Evolutionary conservation across 2,888 invertebrate species (phyloP), one percentile per base, ranked within the genome.

Genomic region (Eustalomyia histrio): DNA sequence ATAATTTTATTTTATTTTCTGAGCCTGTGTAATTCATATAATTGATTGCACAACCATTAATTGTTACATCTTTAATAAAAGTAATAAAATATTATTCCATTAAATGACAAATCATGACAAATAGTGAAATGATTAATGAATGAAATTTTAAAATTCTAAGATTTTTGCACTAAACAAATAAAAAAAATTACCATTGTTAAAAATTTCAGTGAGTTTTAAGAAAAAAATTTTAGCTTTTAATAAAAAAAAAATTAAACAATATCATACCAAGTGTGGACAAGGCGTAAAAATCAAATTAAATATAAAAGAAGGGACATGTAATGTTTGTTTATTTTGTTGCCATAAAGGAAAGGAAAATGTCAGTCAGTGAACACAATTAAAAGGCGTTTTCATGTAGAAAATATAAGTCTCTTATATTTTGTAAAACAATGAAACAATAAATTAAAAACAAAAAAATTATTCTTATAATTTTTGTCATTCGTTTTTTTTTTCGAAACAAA

Each of bases 361-460:
- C 14, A 78, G 8, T 39, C 14, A 78, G 58, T 81, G 64, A 80
- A 63, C 29, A 82, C 81, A 83, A 82, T 83, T 67, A 82, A 83
- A 83, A 81, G 83, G 83, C 83, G 83, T 84, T 83, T 80, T 79
- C 78, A 76, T 84, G 80, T 83, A 78, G 60, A 76, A 71, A 79
- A 60, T 74, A 65, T 81, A 69, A 76, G 75, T 71, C 57, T 43
- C n/a, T 18, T 29, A 29, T 29, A 33, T 55, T 24, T 29, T 16
- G 14, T 8, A 35, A 58, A 79, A 76, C 74, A 80, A 43, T 73
- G 57, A 55, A 67, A 67, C 71, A 71, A 78, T 78, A 57, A 74
- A 74, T 81, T 29, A 6, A 29, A 29, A 29, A 29, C 2, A 24
- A 29, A 6, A 29, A 39, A 14, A 24, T 53, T 29, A 67, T 60